Evolutionary conservation across 2,888 invertebrate genomes (phyloP), one percentile per base, ranked within the genome.

Genomic region (Agonopterix heracliana): DNA sequence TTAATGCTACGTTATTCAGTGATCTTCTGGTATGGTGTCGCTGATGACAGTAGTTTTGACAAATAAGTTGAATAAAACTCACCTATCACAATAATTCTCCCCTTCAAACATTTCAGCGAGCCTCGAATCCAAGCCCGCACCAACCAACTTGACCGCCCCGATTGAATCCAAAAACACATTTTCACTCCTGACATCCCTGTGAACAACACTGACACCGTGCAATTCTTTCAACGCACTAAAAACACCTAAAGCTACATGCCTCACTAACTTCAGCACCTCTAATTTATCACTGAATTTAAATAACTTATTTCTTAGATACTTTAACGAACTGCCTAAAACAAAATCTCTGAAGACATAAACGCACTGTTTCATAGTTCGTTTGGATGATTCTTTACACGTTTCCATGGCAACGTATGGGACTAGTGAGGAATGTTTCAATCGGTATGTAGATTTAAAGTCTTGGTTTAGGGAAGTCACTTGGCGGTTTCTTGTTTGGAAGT

Each of bases 141-240:
- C 94, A 2, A 92, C 90, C 49, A 95, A 61, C 68, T 91, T 80
- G 1, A 89, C 87, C 11, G 68, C 83, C 43, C 94, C 94, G 49
- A 78, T 78, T 45, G 91, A 90, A 62, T 94, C 94, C 71, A 96
- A 83, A 68, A 92, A 94, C 48, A 96, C 91, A 57, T 92, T 93
- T 13, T 92, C 91, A 61, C 92, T 92, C 52, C 93, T 84, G n/a
- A 98, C 81, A 76, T 95, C 93, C 65, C 93, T 93, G 73, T 98
- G 97, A 11, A 96, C 92, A 1, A 97, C 92, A 56, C 94, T 94
- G 54, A 93, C 94, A 60, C 92, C 90, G 71, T 98, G 97, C 49
- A 98, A 84, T 71, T 93, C 96, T 40, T 92, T 91, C 35, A 97
- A 78, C 10, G 94, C 96, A 47, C 91, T 90, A 3, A 97, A 84